Evolutionary conservation across 2,113 vertebrate species (phyloP).

Genomic region (Sinosuthora webbiana): DNA sequence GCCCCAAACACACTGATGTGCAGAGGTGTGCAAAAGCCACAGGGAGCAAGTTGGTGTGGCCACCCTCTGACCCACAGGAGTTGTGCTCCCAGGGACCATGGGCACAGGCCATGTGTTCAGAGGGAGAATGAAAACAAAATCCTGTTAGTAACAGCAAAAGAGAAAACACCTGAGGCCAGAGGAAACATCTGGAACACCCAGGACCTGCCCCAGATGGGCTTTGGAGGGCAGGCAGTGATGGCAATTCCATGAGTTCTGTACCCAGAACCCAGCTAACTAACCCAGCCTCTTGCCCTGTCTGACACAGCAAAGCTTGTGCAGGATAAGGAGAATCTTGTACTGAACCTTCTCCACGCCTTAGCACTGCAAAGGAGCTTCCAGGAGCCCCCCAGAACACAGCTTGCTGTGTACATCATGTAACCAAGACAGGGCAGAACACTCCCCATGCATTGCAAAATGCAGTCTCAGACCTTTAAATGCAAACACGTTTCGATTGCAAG

Average conservation of each 20-base stretch:
- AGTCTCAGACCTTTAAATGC: neutral
- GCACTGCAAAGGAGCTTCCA: neutral
- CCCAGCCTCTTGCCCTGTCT: neutral
- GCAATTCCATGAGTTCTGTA: neutral
- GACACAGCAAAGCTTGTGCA: neutral
- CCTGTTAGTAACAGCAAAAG: neutral
- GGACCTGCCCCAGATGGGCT: neutral
- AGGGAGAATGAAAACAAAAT: neutral
- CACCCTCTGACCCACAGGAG: neutral
- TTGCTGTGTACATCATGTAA: neutral
- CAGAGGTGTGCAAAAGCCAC: neutral
- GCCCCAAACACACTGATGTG: neutral
- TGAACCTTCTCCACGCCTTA: neutral
- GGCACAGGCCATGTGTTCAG: neutral
- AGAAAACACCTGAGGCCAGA: neutral
- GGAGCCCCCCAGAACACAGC: neutral
- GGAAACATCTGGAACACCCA: fast-evolving
- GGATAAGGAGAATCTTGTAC: fast-evolving
- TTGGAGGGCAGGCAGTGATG: neutral
- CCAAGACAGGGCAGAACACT: neutral
- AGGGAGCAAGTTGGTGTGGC: neutral
- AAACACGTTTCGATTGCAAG: neutral
- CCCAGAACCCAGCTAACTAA: too few species aligned
- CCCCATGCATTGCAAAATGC: neutral
- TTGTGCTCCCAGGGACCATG: fast-evolving